Base-by-base conservation (phyloP, 2,113 vertebrate species). In the Alectura lathami region DNA sequence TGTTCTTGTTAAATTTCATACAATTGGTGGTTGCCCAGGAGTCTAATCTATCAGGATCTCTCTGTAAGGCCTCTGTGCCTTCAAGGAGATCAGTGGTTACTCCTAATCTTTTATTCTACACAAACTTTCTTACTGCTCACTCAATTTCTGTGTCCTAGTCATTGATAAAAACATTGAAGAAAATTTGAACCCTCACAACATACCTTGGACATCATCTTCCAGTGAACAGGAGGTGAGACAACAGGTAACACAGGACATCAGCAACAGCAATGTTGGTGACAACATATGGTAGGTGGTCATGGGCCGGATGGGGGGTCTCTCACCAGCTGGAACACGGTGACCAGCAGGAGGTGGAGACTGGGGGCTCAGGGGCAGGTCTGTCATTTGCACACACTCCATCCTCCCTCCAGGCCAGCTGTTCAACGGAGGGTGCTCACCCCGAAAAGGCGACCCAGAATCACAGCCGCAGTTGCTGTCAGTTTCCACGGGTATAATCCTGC, bases 261-360 rank as follows among this genome's bases (percentile, higher is more conserved):
- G 63, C 43, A 16, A 38, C 1, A 1, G n/a, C 17, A 59, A 1
- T 24, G 22, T 8, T 12, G 13, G 32, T 12, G 59, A 34, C 20
- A 60, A 36, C 48, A 8, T 2, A 3, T 0, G 20, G 43, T 21
- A 17, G 17, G 18, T 16, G 20, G 32, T 16, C 48, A 7, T 2
- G 9, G 54, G 32, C n/a, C n/a, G n/a, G 22, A 24, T 23, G 22
- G 23, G 48, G 22, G 22, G 11, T 11, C 11, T 21, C 21, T 51
- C 50, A 51, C 23, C 24, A 26, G 50, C 50, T 51, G 50, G 50
- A 51, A 26, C 50, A 51, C 13, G 24, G 50, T 51, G 24, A 17
- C 34, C n/a, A 42, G 26, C 4, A 3, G 42, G 48, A 63, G 76
- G 15, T 1, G 2, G 40, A 8, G 5, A 10, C 23, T 67, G 9